Evolutionary conservation across 2,113 vertebrate genomes (phyloP), one percentile per base, ranked within the genome.

Genomic region (Otis tarda): DNA sequence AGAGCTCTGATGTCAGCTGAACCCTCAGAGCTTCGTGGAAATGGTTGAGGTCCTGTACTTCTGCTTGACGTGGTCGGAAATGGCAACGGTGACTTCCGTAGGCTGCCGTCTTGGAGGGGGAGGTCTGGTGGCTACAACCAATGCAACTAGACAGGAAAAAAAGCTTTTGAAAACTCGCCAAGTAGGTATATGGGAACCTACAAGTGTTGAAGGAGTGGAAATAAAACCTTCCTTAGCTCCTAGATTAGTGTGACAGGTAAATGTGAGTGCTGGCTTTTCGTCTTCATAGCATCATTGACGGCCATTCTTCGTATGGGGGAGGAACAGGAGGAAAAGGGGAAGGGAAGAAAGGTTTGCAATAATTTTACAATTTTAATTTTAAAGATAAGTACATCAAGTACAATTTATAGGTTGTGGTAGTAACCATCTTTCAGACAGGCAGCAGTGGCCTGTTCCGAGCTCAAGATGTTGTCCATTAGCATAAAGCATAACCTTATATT

Each of bases 271-370:
- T 50, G 63, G 6, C 39, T 78, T 91, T 75, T 59, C 30, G 22
- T 83, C 25, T 74, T 75, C 31, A 1, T 63, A 43, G 31, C 8
- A 23, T 1, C 0, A 0, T 60, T 6, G 6, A 5, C 41, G n/a
- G 9, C 30, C 4, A 2, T 94, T 83, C 50, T 55, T 94, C 31
- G 15, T 47, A 12, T 12, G 12, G 43, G 31, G 3, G 30, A 65
- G 53, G 23, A 71, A n/a, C 31, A 65, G 24, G 33, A 89, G n/a
- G 76, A 69, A 80, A 65, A 70, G 9, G 15, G 9, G 43, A 77
- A 37, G 31, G 57, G n/a, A 75, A 64, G 31, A n/a, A 13, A 61
- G 20, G 10, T 83, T 64, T 41, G 22, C 7, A 25, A 10, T 50
- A n/a, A 47, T 89, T 93, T 56, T 70, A 6, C 45, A 18, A 20